These are phyloP conservation scores for Dexiosoma caninum DNA, from an alignment of 2,888 invertebrate species.

Conservation along the genomic window DNA sequence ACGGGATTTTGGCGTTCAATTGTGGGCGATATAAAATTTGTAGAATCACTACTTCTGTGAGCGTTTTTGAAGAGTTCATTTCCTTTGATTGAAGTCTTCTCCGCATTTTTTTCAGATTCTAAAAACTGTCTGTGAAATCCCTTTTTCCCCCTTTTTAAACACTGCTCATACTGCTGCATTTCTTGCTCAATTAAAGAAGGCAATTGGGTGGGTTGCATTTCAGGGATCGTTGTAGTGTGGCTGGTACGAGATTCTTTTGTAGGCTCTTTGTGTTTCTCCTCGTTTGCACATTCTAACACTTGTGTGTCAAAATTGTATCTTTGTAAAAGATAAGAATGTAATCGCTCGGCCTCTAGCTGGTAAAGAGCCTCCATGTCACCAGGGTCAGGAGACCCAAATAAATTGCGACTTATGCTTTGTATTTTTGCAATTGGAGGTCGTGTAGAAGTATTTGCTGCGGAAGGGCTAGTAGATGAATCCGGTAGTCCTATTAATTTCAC, in stretches of 20 bases:
- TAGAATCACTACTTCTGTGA: not conserved
- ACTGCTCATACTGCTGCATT: conserved; percentile 41
- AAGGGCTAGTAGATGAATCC: not conserved
- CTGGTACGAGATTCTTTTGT: not conserved
- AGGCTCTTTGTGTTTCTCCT: not conserved
- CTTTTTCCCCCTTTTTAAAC: conserved; percentile 13
- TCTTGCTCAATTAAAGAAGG: conserved; percentile 55
- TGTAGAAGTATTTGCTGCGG: not conserved
- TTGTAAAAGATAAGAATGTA: conserved; percentile 36
- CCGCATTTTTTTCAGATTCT: not conserved
- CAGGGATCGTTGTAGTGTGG: not conserved
- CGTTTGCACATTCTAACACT: not conserved
- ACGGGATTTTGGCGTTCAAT: conserved; percentile 40
- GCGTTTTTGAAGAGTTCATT: not conserved
- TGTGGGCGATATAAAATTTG: not conserved
- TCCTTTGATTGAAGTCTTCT: not conserved
- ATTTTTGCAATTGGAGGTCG: conserved; percentile 33
- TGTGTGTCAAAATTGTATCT: conserved; percentile 42
- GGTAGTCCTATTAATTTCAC: conserved; percentile 36
- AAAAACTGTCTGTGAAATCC: not conserved
- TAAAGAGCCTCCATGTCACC: conserved; percentile 48
- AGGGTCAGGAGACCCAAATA: conserved; percentile 56
- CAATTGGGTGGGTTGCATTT: conserved; percentile 11
- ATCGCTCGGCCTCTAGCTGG: conserved; percentile 44
- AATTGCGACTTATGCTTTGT: conserved; percentile 49